Evolutionary conservation across 2,113 vertebrate species (phyloP).

Genomic region (Mustela nigripes): DNA sequence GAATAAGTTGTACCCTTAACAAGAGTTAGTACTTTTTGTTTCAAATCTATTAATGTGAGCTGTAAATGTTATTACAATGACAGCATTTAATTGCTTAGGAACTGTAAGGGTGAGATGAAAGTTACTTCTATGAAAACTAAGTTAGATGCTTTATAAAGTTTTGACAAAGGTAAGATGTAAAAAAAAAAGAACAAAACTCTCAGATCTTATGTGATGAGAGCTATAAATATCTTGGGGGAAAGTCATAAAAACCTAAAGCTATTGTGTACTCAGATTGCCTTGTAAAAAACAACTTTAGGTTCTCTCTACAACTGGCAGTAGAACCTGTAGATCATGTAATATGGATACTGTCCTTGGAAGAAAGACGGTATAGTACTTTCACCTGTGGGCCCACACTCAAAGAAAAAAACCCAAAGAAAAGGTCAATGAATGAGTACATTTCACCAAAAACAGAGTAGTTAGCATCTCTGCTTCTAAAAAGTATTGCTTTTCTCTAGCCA

Average conservation of each 20-base stretch:
- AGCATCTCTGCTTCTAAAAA: not conserved
- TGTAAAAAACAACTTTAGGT: not conserved
- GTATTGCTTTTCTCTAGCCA: not conserved
- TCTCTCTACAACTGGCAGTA: not conserved
- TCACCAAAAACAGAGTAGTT: not conserved
- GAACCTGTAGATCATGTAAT: not conserved
- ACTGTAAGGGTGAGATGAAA: not conserved
- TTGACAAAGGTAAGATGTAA: not conserved
- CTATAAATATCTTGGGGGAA: not conserved
- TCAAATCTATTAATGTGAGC: not conserved
- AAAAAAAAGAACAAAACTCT: not conserved
- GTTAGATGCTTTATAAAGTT: conserved; percentile 18
- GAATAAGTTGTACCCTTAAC: not conserved
- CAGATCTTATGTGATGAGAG: not conserved
- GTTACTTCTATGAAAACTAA: conserved; percentile 29
- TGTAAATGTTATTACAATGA: not conserved
- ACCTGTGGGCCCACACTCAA: no score
- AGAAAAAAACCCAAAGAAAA: not conserved
- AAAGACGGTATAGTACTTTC: not conserved
- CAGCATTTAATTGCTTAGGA: not conserved
- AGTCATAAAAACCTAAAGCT: not conserved
- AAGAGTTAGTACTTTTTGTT: not conserved
- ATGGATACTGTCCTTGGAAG: not conserved
- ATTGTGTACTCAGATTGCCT: not conserved
- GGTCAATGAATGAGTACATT: not conserved